phyloP scores from a whole-genome alignment of 1,140 invertebrate species.

The Pogonus chalceus region DNA sequence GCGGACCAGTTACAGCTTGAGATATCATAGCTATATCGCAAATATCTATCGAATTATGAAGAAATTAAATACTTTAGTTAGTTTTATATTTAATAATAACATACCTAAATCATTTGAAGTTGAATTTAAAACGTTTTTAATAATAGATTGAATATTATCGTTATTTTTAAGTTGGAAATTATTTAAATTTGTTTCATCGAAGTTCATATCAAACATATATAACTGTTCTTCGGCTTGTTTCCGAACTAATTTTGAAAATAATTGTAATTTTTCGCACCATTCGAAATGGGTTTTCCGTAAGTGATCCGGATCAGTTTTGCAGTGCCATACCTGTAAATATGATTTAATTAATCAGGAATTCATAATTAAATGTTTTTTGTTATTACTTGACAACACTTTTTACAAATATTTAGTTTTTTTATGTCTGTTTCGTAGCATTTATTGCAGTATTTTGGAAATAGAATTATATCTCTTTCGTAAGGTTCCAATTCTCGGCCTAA shows the following conservation, averaged over 20 bases:
- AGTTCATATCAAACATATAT: slow-evolving; percentile 1
- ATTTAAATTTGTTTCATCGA: neutral
- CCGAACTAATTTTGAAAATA: neutral
- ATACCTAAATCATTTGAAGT: neutral
- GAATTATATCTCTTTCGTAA: neutral
- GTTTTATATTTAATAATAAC: too few species aligned
- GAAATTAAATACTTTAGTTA: too few species aligned
- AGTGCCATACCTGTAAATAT: neutral
- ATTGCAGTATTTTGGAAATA: neutral
- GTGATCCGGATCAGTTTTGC: neutral
- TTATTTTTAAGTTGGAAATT: neutral
- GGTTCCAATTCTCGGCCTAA: neutral
- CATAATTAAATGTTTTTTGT: neutral
- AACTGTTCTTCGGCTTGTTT: neutral
- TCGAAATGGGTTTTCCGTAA: neutral
- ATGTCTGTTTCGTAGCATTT: neutral
- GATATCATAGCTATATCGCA: neutral
- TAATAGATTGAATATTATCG: neutral
- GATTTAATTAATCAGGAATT: neutral
- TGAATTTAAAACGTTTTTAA: neutral
- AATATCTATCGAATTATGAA: neutral
- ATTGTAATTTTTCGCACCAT: neutral
- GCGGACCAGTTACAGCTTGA: neutral
- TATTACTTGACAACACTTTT: neutral
- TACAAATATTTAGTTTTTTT: neutral